These are phyloP conservation scores for Danaus chrysippus DNA, from an alignment of 2,888 invertebrate genomes.

Conservation along the genomic window DNA sequence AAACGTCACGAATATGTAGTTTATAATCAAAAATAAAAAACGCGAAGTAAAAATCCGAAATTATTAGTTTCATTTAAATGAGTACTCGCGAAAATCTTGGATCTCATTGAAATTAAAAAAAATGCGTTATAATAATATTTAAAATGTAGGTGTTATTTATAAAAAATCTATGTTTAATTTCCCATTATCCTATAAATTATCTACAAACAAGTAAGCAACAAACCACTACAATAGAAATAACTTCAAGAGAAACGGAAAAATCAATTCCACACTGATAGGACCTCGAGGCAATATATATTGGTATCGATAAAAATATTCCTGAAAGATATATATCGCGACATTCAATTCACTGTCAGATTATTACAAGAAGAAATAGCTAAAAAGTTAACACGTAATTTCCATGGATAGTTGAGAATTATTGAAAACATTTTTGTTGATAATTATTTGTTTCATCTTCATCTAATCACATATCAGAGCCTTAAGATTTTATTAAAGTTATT, in stretches of 20 bases:
- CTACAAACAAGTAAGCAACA: not conserved
- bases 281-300: constrained; percentile 60
- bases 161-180: not conserved
- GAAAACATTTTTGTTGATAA: constrained; percentile 27
- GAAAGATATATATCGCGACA: constrained; percentile 42
- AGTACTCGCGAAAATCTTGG: too few relatives aligned
- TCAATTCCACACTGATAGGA: constrained; percentile 40
- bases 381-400: constrained; percentile 23
- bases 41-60: too few relatives aligned
- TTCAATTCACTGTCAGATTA: constrained; percentile 26
- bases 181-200: not conserved
- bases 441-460: not conserved
- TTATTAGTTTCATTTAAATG: too few relatives aligned
- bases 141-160: too few relatives aligned
- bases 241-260: constrained; percentile 33
- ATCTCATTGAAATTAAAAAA: too few relatives aligned
- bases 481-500: too few relatives aligned
- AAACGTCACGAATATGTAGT: too few relatives aligned
- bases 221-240: not conserved
- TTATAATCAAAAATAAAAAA: too few relatives aligned
- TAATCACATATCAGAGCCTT: too few relatives aligned
- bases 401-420: constrained; percentile 28
- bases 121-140: too few relatives aligned
- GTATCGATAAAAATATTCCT: constrained; percentile 62
- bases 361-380: constrained; percentile 21